These are phyloP conservation scores for Anas capensis DNA, from an alignment of 2,797 vertebrate species.

Conservation along the genomic window DNA sequence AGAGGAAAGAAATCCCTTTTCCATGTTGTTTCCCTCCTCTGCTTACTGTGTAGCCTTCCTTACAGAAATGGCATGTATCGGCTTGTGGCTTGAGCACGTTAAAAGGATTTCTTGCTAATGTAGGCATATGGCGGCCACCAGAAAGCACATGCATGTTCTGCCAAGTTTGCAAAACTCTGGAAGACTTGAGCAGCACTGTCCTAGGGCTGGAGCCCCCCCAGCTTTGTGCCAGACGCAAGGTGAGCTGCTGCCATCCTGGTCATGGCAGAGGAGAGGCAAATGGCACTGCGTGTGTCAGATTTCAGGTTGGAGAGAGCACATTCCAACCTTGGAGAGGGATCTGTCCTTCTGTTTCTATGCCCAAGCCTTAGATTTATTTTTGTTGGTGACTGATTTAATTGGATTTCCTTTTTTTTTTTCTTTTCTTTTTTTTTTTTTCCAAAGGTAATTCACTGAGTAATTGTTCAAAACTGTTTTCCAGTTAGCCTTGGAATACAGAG, in stretches of 20 bases:
- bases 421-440: neutral
- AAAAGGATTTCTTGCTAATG: neutral
- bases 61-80: neutral
- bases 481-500: neutral
- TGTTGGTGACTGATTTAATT: neutral
- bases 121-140: accelerated
- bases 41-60: neutral
- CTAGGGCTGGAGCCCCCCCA: neutral
- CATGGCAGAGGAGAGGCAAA: accelerated
- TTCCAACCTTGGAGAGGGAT: neutral
- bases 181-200: accelerated
- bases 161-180: neutral
- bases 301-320: neutral
- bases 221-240: accelerated
- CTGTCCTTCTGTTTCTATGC: neutral
- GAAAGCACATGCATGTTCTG: accelerated
- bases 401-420: neutral
- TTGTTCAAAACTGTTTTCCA: neutral
- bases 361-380: neutral
- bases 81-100: neutral
- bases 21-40: neutral
- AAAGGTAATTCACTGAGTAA: neutral
- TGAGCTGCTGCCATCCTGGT: neutral
- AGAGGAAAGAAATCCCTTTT: neutral
- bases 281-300: accelerated